Evolutionary conservation across 2,888 invertebrate species (phyloP).

Genomic region (Alitta virens): DNA sequence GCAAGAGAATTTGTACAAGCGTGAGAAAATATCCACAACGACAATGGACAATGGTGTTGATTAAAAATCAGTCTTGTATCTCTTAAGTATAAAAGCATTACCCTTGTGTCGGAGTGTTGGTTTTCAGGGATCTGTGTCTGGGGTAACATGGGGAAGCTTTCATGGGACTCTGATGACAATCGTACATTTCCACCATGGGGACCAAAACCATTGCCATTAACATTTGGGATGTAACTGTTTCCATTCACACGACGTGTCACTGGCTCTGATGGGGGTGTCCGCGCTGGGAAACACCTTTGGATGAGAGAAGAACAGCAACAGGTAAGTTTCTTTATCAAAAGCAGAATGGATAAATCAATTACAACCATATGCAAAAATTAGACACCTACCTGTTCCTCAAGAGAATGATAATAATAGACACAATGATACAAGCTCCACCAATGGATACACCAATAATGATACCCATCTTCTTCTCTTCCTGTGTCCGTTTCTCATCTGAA

Average conservation of each 20-base stretch:
- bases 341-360: background rate
- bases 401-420: conserved; percentile 45
- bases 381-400: conserved; percentile 41
- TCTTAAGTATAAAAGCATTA: background rate
- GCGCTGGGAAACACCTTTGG: conserved; percentile 1
- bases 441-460: conserved; percentile 51
- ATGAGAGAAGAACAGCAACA: too few species aligned
- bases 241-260: background rate
- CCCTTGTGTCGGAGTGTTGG: conserved; percentile 10
- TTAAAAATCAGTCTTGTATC: too few species aligned
- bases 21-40: background rate
- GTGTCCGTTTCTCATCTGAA: background rate
- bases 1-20: background rate
- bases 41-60: background rate
- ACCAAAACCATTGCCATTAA: conserved; percentile 4
- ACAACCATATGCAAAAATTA: background rate
- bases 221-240: conserved; percentile 13
- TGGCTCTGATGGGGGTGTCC: background rate
- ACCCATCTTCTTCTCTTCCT: conserved; percentile 30
- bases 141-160: conserved; percentile 11
- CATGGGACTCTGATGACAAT: conserved; percentile 6
- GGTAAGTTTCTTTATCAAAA: too few species aligned
- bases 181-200: background rate
- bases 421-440: conserved; percentile 45
- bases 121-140: background rate